Percentiles rank a stretch among this genome's conserved stretches.
Evolutionary conservation across 2,888 invertebrate species (phyloP).

Genomic region (Dasysyrphus tricinctus): DNA sequence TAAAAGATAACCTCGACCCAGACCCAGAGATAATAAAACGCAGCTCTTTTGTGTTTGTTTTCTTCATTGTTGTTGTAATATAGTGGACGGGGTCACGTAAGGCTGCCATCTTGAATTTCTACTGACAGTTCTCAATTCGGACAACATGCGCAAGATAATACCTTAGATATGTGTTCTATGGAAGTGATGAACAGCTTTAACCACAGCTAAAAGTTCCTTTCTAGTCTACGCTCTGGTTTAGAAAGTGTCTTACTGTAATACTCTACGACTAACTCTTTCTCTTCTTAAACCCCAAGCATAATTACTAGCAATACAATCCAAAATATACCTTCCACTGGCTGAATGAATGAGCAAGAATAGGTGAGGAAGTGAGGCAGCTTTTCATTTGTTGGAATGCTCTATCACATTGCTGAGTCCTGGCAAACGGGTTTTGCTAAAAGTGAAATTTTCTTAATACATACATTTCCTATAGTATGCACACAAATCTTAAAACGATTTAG

Average conservation of each 20-base stretch:
- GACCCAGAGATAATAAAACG: no score
- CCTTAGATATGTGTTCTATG: no score
- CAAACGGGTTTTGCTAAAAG: background rate
- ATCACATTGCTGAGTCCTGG: background rate
- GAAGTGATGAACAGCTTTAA: conserved; percentile 7
- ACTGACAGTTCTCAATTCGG: no score
- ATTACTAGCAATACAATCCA: background rate
- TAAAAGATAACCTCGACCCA: no score
- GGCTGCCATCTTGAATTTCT: no score
- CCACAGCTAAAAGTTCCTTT: background rate
- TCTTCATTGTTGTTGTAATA: no score
- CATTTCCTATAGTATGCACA: conserved; percentile 1
- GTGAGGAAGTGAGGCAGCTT: background rate
- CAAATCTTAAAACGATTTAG: background rate
- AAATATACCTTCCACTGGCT: background rate
- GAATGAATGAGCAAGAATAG: background rate
- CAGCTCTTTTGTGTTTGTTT: no score
- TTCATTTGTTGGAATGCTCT: background rate
- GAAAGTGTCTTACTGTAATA: background rate
- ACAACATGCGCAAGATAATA: no score
- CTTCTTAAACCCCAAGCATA: conserved; percentile 14
- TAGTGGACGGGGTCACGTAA: no score
- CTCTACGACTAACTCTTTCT: no score
- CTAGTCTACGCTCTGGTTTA: conserved; percentile 1
- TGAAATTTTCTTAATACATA: background rate